Base-by-base conservation (phyloP, 1,140 invertebrate species). In the Bombus confusus region DNA sequence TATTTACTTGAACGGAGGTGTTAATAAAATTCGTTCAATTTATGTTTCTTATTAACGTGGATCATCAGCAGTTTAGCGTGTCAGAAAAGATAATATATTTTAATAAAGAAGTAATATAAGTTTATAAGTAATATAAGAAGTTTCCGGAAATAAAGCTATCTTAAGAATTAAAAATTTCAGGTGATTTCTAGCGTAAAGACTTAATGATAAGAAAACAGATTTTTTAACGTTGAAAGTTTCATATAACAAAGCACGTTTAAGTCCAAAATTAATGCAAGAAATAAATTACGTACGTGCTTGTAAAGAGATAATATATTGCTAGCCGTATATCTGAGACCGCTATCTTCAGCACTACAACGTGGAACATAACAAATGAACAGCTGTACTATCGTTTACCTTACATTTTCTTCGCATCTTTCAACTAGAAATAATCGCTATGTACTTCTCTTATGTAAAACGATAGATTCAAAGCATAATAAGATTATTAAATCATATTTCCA, bases 241-340 rank as follows among this genome's bases (percentile, higher is more conserved):
- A 18, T 59, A 37, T 25, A 76, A 76, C 74, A 39, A 59, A 57
- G 13, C 52, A 8, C 52, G 31, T 76, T 76, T 76, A 76, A 76
- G 74, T 39, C 41, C 31, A 18, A 59, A 76, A 76, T 76, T 76
- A 59, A 76, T 59, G 74, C 34, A 76, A 76, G 52, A 59, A 76
- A 76, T 76, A 76, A 76, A 76, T 76, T 76, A 59, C 52, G 41
- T 25, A n/a, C 52, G 74, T 59, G 74, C 74, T 59, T 39, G 52
- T 59, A 59, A 52, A 59, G 52, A 76, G 74, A 59, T 76, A 76
- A 76, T 59, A 59, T 76, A 76, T 76, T 76, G 13, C 74, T 28
- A 25, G 52, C 10, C 52, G 52, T 76, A 76, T 59, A 76, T 76
- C 74, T n/a, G 47, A 57, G 52, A 59, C 74, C 74, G 28, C 52